A percentile compares a stretch with the other conserved stretches of the same genome.
These are phyloP conservation scores for Mythimna lalbum DNA, from an alignment of 2,888 invertebrate genomes.

Conservation along the genomic window DNA sequence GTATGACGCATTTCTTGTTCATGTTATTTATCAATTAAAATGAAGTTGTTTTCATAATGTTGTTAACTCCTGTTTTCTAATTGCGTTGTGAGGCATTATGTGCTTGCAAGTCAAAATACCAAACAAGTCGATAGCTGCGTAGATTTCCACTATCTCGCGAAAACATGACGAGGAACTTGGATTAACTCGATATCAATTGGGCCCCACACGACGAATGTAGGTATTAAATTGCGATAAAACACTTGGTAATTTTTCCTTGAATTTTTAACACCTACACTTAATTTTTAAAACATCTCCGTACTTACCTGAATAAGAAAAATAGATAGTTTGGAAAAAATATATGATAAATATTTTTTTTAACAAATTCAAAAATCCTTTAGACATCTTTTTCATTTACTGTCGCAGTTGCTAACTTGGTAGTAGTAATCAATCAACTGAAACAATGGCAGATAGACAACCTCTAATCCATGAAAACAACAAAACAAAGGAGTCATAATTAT, in stretches of 20 bases:
- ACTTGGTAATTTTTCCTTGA: constrained; percentile 21
- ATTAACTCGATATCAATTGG: constrained; percentile 13
- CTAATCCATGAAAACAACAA: constrained; percentile 5
- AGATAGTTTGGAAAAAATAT: not conserved
- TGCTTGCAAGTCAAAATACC: not conserved
- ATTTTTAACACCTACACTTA: not conserved
- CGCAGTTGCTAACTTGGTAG: not conserved
- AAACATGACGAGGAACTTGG: constrained; percentile 37
- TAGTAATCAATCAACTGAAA: constrained; percentile 11
- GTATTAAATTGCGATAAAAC: constrained; percentile 6
- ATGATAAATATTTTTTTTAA: not conserved
- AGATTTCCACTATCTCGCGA: constrained; percentile 37
- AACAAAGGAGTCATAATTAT: constrained; percentile 31
- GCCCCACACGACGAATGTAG: not conserved
- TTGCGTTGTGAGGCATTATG: constrained; percentile 9
- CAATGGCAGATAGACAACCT: constrained; percentile 8
- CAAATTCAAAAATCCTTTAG: no score
- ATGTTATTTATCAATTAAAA: constrained; percentile 25
- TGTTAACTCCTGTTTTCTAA: constrained; percentile 32
- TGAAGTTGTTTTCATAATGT: constrained; percentile 38
- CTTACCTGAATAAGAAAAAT: not conserved
- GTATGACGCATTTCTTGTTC: constrained; percentile 55
- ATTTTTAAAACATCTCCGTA: not conserved
- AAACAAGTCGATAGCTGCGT: constrained; percentile 20
- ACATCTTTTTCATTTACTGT: no score